Evolutionary conservation across 2,113 vertebrate genomes (phyloP).

Genomic region (Pteruthius melanotis): DNA sequence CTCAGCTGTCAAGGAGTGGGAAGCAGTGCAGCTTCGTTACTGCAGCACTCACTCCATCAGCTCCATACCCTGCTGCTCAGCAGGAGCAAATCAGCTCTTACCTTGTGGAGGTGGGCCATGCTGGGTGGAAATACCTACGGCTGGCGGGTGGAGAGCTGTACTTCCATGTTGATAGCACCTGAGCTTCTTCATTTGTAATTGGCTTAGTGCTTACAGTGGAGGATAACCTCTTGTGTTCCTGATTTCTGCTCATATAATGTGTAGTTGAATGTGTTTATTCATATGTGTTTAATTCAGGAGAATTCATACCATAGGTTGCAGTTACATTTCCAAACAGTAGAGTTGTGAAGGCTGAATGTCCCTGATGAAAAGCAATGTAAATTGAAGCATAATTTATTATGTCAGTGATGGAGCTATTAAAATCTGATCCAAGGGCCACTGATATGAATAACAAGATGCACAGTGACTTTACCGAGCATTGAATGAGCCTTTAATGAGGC

Average conservation of each 20-base stretch:
- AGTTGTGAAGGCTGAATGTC: not conserved
- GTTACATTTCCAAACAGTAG: not conserved
- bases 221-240: not conserved
- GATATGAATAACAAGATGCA: not conserved
- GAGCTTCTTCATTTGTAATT: not conserved
- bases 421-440: not conserved
- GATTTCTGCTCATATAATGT: not conserved
- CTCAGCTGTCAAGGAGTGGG: not conserved
- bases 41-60: not conserved
- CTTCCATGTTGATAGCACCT: not conserved
- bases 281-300: not conserved
- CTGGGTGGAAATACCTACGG: not conserved
- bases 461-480: not conserved
- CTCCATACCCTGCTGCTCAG: not conserved
- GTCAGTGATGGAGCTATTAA: not conserved
- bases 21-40: not conserved
- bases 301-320: not conserved
- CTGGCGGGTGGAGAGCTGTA: not conserved
- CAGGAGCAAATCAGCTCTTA: not conserved
- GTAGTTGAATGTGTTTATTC: not conserved
- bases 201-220: not conserved
- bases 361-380: slow-evolving; percentile 8
- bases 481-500: not conserved
- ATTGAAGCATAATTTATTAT: not conserved
- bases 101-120: not conserved